phyloP scores from a whole-genome alignment of 1,140 invertebrate genomes.

The Oppia nitens region DNA sequence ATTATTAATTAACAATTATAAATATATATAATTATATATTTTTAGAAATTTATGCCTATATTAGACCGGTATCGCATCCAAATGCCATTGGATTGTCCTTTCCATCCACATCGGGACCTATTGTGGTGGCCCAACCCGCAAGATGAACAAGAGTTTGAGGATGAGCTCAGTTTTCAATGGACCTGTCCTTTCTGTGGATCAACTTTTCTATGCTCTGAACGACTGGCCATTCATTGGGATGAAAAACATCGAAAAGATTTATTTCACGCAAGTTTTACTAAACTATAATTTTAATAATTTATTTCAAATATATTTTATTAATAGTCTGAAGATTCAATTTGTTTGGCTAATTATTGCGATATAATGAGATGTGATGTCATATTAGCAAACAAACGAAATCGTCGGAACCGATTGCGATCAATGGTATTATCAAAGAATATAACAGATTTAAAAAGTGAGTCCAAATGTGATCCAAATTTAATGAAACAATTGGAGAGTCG shows the following conservation, averaged over 20 bases:
- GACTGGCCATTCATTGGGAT: conserved; percentile 75
- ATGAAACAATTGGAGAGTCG: conserved; percentile 5
- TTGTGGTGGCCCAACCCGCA: conserved; percentile 33
- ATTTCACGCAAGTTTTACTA: neutral
- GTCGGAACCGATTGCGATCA: neutral
- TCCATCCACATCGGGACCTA: conserved; percentile 67
- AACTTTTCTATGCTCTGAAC: conserved; percentile 71
- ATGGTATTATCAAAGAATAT: neutral
- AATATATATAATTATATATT: conserved; percentile 17
- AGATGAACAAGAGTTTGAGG: conserved; percentile 48
- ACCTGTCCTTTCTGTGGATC: conserved; percentile 79
- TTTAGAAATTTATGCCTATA: conserved; percentile 67
- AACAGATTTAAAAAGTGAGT: neutral
- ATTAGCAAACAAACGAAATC: neutral
- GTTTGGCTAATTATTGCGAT: conserved; percentile 81
- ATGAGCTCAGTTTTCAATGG: conserved; percentile 44
- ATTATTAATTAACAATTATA: neutral
- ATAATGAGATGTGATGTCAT: conserved; percentile 83
- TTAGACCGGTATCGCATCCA: conserved; percentile 65
- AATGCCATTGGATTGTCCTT: conserved; percentile 68
- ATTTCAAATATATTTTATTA: conserved; percentile 7
- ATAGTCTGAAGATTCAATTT: conserved; percentile 71
- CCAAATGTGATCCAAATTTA: conserved; percentile 4
- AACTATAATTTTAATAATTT: neutral
- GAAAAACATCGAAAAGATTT: conserved; percentile 57